Conservation (phyloP, 64 coral and sea anemone species). For the Platygyra sinensis region DNA sequence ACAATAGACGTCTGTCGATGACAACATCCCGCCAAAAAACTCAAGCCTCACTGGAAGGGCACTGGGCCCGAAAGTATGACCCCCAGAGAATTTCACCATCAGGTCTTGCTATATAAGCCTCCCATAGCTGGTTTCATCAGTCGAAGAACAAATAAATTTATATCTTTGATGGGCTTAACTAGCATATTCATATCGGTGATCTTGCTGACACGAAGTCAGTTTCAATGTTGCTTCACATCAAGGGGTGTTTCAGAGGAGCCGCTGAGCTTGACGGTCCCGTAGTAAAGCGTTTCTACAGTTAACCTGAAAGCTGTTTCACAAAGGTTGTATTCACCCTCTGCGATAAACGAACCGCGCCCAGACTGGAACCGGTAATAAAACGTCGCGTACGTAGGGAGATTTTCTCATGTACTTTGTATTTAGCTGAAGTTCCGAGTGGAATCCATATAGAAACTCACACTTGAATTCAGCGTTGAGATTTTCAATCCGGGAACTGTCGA, state of each 20-base stretch:
- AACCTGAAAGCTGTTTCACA: constrained; percentile 80
- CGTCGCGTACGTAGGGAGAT: constrained; percentile 61
- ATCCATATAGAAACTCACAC: constrained; percentile 48
- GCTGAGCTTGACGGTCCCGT: constrained; percentile 60
- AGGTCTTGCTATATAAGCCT: constrained; percentile 68
- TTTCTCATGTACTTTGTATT: constrained; percentile 76
- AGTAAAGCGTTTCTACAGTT: constrained; percentile 42
- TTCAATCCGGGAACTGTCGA: constrained; percentile 49
- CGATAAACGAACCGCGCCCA: constrained; percentile 69
- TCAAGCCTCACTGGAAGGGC: constrained; percentile 58
- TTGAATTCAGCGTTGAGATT: constrained; percentile 13
- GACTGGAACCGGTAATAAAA: constrained; percentile 75
- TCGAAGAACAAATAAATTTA: constrained; percentile 62
- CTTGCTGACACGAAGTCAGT: constrained; percentile 64
- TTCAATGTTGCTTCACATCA: constrained; percentile 78
- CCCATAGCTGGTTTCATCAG: constrained; percentile 70
- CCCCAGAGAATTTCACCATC: constrained; percentile 75
- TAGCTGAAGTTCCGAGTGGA: constrained; percentile 64
- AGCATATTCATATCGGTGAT: constrained; percentile 28
- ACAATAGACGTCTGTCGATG: constrained; percentile 55
- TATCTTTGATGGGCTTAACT: constrained; percentile 43
- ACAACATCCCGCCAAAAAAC: constrained; percentile 72
- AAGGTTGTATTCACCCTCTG: constrained; percentile 70
- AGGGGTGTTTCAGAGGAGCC: constrained; percentile 71
- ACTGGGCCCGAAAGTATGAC: constrained; percentile 50